A percentile compares a stretch with the other conserved stretches of the same genome.
Conservation (phyloP, 2,113 vertebrate genomes). For the Rhinoptilus africanus region DNA sequence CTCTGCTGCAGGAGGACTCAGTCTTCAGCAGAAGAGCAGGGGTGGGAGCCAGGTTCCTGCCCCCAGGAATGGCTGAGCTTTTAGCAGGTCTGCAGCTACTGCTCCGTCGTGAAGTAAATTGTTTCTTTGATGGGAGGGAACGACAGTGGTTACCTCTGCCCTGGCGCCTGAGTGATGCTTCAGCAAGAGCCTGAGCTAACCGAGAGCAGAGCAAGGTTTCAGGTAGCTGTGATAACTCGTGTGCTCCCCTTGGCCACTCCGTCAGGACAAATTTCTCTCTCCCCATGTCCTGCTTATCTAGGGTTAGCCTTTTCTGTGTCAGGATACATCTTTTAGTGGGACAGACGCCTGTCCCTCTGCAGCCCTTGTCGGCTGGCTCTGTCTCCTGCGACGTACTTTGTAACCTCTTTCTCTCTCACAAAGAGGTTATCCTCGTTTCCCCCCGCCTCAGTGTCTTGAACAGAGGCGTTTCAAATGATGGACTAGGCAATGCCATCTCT, state of each 20-base stretch:
- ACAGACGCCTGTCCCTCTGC: neutral
- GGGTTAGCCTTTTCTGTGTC: slow-evolving; percentile 34
- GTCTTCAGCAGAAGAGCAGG: neutral
- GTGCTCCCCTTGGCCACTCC: neutral
- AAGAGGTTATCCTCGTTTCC: slow-evolving; percentile 45
- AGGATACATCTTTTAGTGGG: neutral
- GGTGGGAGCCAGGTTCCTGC: neutral
- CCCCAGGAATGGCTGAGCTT: neutral
- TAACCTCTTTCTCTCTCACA: slow-evolving; percentile 28
- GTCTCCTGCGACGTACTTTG: neutral
- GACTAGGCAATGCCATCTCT: neutral
- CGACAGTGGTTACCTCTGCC: neutral
- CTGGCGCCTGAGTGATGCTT: neutral
- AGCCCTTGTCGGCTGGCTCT: neutral
- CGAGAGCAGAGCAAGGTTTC: neutral
- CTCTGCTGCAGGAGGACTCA: slow-evolving; percentile 42
- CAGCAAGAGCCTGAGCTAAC: neutral
- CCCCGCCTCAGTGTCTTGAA: neutral
- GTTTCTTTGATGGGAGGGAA: neutral
- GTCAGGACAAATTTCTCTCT: neutral
- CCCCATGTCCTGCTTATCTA: neutral
- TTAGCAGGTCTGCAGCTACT: neutral
- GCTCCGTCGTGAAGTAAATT: neutral
- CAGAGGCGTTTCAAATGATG: neutral
- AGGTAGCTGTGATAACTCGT: fast-evolving